phyloP scores from a whole-genome alignment of 2,113 vertebrate genomes.

The Grammomys dolichurus region DNA sequence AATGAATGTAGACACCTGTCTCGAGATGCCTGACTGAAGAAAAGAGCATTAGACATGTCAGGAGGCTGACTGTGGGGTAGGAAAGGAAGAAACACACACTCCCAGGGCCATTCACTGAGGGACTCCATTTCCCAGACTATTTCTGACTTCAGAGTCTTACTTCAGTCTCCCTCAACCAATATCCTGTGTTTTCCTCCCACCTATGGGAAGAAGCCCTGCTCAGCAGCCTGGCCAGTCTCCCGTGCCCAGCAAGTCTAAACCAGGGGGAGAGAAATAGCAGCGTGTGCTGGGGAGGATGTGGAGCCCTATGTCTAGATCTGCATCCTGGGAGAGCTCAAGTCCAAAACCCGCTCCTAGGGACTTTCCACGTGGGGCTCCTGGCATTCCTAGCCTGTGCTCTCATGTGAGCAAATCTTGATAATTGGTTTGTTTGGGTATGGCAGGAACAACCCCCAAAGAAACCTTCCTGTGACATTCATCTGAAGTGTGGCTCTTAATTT shows the following conservation, averaged over 20 bases:
- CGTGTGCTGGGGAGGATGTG: background rate
- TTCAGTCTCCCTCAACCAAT: background rate
- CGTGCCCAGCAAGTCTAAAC: background rate
- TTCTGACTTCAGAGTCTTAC: background rate
- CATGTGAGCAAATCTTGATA: background rate
- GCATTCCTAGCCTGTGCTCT: background rate
- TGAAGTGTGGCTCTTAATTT: conserved; percentile 48
- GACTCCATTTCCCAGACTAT: background rate
- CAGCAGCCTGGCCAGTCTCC: background rate
- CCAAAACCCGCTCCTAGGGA: background rate
- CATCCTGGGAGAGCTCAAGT: background rate
- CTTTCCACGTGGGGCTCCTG: background rate
- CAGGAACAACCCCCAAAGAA: conserved; percentile 7
- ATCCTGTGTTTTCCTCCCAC: background rate
- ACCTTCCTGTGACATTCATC: conserved; percentile 4
- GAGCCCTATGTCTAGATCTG: background rate
- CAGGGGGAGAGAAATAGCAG: background rate
- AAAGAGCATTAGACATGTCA: background rate
- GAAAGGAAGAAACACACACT: background rate
- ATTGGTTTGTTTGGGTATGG: background rate
- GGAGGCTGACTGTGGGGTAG: background rate
- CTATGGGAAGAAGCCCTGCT: background rate
- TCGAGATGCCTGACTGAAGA: conserved; percentile 1
- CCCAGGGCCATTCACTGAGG: background rate
- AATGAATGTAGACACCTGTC: conserved; percentile 2